These are phyloP conservation scores for Halcyon malimbica DNA, from an alignment of 2,113 vertebrate species.

Conservation along the genomic window DNA sequence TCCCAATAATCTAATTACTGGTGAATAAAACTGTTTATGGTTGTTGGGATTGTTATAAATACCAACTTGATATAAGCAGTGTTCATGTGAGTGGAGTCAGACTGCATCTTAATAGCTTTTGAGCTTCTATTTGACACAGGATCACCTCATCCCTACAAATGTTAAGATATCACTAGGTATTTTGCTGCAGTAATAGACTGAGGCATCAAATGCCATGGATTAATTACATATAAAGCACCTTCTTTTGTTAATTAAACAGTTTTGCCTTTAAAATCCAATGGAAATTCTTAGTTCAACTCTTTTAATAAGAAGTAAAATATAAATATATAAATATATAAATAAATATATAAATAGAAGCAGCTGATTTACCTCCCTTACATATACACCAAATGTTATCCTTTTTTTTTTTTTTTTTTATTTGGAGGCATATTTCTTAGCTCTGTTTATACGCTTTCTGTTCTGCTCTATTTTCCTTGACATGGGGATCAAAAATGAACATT, in stretches of 20 bases:
- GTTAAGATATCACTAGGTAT: not conserved
- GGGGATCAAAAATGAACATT: not conserved
- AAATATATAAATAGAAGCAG: not conserved
- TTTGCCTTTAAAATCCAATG: not conserved
- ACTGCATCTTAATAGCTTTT: not conserved
- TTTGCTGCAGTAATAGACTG: not conserved
- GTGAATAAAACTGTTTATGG: not conserved
- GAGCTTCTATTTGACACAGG: not conserved
- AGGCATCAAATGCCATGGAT: not conserved
- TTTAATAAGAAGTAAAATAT: not conserved
- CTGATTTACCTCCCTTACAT: not conserved
- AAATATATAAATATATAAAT: not conserved
- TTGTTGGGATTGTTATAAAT: not conserved
- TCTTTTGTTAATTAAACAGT: not conserved
- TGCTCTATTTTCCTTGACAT: not conserved
- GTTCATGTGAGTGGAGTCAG: not conserved
- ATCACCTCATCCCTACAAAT: not conserved
- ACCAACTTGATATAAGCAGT: not conserved
- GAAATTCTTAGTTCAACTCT: not conserved
- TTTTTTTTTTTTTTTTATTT: not conserved
- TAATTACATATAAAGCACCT: not conserved
- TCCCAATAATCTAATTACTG: not conserved
- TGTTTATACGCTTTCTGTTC: not conserved
- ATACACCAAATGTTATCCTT: not conserved
- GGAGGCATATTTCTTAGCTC: accelerated